Evolutionary conservation across 2,888 invertebrate genomes (phyloP).

Genomic region (Volucella zonaria): DNA sequence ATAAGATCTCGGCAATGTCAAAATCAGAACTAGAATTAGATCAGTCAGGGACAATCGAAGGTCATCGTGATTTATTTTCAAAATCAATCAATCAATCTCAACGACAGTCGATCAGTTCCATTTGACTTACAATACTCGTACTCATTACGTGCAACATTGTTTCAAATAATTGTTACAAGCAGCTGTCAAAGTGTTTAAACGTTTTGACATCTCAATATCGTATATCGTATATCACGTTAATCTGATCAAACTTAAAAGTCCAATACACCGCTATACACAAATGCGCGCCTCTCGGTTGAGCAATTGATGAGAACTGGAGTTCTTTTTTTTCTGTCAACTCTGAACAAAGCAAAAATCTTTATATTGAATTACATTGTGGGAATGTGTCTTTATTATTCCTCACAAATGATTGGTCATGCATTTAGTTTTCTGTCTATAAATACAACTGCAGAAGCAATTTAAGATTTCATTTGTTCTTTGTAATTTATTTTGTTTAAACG

Average conservation of each 20-base stretch:
- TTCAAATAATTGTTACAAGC: conserved; percentile 34
- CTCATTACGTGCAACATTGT: background rate
- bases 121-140: too few species aligned
- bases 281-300: conserved; percentile 4
- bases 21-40: too few species aligned
- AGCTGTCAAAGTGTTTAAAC: conserved; percentile 61
- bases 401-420: conserved; percentile 45
- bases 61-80: too few species aligned
- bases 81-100: too few species aligned
- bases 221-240: conserved; percentile 1
- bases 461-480: conserved; percentile 20
- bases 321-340: background rate
- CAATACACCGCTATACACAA: background rate
- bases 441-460: conserved; percentile 7
- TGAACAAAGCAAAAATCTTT: conserved; percentile 9
- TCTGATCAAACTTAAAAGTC: conserved; percentile 28
- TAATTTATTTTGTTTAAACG: conserved; percentile 5
- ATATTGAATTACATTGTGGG: conserved; percentile 35
- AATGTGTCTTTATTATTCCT: conserved; percentile 17
- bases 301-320: conserved; percentile 22
- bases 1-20: too few species aligned
- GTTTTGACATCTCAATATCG: conserved; percentile 19
- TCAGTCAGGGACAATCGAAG: too few species aligned
- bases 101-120: too few species aligned
- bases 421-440: conserved; percentile 45